phyloP scores from a whole-genome alignment of 2,797 vertebrate species.

The Tapera naevia region DNA sequence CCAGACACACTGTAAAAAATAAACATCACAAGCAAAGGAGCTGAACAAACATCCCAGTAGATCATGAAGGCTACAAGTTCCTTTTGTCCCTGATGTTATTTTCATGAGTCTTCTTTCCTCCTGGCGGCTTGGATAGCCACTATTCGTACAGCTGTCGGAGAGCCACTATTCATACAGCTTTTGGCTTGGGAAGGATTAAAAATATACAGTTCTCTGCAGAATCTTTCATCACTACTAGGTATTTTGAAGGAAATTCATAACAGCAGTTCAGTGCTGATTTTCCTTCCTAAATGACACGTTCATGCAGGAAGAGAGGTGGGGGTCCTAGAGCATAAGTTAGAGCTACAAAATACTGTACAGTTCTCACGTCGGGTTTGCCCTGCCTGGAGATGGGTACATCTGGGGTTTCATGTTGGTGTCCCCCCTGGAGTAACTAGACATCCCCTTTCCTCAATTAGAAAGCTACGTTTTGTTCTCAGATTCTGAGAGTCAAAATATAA shows the following conservation, averaged over 20 bases:
- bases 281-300: neutral
- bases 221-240: neutral
- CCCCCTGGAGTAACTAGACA: neutral
- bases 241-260: neutral
- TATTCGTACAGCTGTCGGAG: neutral
- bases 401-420: neutral
- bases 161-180: neutral
- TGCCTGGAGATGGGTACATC: neutral
- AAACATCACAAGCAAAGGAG: neutral
- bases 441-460: neutral
- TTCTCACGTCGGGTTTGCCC: neutral
- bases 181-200: neutral
- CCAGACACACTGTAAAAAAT: neutral
- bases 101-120: neutral
- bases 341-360: neutral
- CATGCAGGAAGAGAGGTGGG: neutral
- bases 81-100: neutral
- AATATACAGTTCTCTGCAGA: neutral
- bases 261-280: neutral
- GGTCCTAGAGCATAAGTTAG: neutral
- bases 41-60: neutral
- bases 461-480: neutral
- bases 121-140: neutral
- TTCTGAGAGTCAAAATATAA: neutral
- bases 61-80: neutral